These are phyloP conservation scores for Cnemophilus loriae DNA, from an alignment of 2,113 vertebrate genomes.

Conservation along the genomic window DNA sequence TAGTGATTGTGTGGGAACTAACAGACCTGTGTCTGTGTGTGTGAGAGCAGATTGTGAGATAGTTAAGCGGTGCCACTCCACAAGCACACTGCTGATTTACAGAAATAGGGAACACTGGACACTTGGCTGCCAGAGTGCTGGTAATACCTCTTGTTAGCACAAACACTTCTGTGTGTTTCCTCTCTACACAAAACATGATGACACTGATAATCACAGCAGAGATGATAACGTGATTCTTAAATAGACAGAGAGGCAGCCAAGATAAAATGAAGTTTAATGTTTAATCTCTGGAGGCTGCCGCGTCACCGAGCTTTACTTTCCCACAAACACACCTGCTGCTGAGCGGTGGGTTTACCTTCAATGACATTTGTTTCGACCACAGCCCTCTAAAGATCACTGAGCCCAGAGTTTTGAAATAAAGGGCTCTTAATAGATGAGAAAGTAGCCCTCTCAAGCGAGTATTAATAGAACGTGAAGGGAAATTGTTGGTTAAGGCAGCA, in stretches of 20 bases:
- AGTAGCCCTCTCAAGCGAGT: neutral
- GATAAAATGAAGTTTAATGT: neutral
- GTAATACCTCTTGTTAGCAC: neutral
- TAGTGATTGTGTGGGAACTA: neutral
- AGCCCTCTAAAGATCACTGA: neutral
- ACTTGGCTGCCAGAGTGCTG: neutral
- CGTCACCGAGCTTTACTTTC: slow-evolving; percentile 25
- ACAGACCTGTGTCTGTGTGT: neutral
- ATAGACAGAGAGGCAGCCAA: neutral
- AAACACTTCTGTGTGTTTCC: neutral
- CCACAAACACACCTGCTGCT: slow-evolving; percentile 45
- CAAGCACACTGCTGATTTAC: neutral
- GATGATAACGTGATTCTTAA: neutral
- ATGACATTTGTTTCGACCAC: slow-evolving; percentile 44
- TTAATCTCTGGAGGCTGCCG: slow-evolving; percentile 3
- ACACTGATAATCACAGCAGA: neutral
- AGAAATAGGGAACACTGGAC: neutral
- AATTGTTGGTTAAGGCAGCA: neutral
- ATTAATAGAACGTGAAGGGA: neutral
- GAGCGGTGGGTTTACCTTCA: slow-evolving; percentile 33
- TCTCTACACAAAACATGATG: neutral
- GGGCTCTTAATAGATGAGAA: neutral
- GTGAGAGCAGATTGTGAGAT: neutral
- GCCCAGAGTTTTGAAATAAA: slow-evolving; percentile 4
- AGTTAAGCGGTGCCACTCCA: neutral